Evolutionary conservation across 2,888 invertebrate species (phyloP).

Genomic region (Gibbula magus): DNA sequence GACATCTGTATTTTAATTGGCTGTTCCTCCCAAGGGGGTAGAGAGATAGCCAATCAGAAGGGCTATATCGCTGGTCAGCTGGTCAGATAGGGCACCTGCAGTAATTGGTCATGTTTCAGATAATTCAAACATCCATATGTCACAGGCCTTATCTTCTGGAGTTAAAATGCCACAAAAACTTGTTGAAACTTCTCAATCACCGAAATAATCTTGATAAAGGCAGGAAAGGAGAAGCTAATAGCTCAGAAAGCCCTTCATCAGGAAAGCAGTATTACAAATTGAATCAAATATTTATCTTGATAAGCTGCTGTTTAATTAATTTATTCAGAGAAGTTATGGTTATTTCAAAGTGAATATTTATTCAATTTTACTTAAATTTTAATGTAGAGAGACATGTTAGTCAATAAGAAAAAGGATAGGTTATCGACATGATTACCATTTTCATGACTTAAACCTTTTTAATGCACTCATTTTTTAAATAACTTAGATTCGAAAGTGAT

Average conservation of each 20-base stretch:
- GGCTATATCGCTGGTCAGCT: background rate
- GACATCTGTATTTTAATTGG: slow-evolving; percentile 9
- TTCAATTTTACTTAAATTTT: too few relatives aligned
- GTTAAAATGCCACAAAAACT: slow-evolving; percentile 8
- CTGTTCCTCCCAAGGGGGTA: slow-evolving; percentile 5
- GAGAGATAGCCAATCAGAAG: background rate
- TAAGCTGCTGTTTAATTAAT: too few relatives aligned
- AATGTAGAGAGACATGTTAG: too few relatives aligned
- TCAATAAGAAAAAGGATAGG: too few relatives aligned
- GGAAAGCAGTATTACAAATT: too few relatives aligned
- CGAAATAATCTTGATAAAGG: background rate
- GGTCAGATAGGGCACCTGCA: slow-evolving; percentile 2
- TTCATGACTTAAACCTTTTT: too few relatives aligned
- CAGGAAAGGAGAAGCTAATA: background rate
- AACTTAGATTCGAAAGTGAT: too few relatives aligned
- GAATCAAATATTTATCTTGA: too few relatives aligned
- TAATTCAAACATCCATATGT: background rate
- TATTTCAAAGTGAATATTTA: too few relatives aligned
- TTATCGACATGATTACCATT: too few relatives aligned
- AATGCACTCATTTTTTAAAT: too few relatives aligned
- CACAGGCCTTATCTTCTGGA: background rate
- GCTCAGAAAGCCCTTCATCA: background rate
- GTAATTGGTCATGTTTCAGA: slow-evolving; percentile 8
- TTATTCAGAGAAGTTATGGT: too few relatives aligned
- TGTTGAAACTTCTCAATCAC: background rate